Percentiles rank a stretch among this genome's conserved stretches.
Evolutionary conservation across 2,797 vertebrate genomes (phyloP).

Genomic region (Buceros bicornis): DNA sequence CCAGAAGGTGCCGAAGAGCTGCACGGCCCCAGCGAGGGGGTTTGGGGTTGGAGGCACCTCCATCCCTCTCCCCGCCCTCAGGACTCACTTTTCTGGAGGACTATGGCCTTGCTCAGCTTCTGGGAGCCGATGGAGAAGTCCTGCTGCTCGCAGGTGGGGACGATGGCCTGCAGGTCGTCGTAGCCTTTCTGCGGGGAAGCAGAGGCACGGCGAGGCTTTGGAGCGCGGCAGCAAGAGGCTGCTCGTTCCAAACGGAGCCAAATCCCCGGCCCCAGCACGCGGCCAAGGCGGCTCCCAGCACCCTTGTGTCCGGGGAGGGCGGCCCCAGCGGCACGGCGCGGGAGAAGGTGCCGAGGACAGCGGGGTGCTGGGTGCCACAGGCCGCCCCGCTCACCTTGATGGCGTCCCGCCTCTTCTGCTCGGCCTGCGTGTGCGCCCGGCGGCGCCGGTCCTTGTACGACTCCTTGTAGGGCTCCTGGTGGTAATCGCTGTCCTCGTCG

Average conservation of each 20-base stretch:
- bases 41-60: accelerated
- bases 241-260: accelerated
- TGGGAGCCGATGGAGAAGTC: slow-evolving; percentile 92
- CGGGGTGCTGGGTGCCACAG: accelerated
- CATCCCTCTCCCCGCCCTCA: background rate
- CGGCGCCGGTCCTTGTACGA: slow-evolving; percentile 93
- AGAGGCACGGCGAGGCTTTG: background rate
- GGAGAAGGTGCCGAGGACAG: background rate
- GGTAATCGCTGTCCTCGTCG: slow-evolving; percentile 97
- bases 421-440: slow-evolving; percentile 94
- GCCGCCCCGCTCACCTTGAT: slow-evolving; percentile 87
- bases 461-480: slow-evolving; percentile 92
- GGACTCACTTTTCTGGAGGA: slow-evolving; percentile 95
- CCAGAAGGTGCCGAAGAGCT: background rate
- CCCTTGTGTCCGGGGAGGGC: accelerated
- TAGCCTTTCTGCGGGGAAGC: slow-evolving; percentile 91
- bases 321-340: background rate
- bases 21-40: accelerated
- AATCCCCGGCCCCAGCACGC: background rate
- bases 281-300: background rate
- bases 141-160: slow-evolving; percentile 97
- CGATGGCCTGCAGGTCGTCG: slow-evolving; percentile 94
- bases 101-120: slow-evolving; percentile 96
- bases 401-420: slow-evolving; percentile 94
- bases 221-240: accelerated